These are phyloP conservation scores for Tetraneura akinire DNA, from an alignment of 1,140 invertebrate genomes.

Conservation along the genomic window DNA sequence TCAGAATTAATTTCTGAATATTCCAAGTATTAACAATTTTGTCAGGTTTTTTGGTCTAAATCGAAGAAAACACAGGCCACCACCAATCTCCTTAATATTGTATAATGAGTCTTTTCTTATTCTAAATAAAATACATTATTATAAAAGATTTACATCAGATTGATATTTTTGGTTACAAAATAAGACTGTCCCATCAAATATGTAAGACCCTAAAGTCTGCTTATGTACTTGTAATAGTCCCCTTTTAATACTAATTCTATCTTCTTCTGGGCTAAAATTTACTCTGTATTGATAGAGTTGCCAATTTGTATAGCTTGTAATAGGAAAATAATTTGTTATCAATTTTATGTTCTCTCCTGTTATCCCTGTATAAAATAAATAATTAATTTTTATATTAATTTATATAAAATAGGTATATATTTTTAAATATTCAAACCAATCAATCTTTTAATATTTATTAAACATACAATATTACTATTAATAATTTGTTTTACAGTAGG, in stretches of 20 bases:
- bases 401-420: too few species aligned
- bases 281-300: constrained; percentile 80
- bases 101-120: too few species aligned
- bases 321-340: constrained; percentile 73
- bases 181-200: constrained; percentile 63
- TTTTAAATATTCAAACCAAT: too few species aligned
- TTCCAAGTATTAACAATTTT: too few species aligned
- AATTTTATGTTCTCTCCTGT: constrained; percentile 9
- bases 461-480: too few species aligned
- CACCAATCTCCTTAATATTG: too few species aligned
- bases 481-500: too few species aligned
- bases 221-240: constrained; percentile 65
- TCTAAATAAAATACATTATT: neutral
- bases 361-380: neutral
- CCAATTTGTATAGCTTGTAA: constrained; percentile 72
- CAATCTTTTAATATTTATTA: too few species aligned
- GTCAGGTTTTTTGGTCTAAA: too few species aligned
- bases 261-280: constrained; percentile 74
- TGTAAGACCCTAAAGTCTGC: constrained; percentile 61
- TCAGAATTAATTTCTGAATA: too few species aligned
- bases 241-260: constrained; percentile 66
- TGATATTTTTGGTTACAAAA: constrained; percentile 56
- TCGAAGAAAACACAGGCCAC: too few species aligned
- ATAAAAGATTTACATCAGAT: constrained; percentile 42
- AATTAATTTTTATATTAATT: too few species aligned